These are phyloP conservation scores for Papilio helenus DNA, from an alignment of 1,140 invertebrate species.

Conservation along the genomic window DNA sequence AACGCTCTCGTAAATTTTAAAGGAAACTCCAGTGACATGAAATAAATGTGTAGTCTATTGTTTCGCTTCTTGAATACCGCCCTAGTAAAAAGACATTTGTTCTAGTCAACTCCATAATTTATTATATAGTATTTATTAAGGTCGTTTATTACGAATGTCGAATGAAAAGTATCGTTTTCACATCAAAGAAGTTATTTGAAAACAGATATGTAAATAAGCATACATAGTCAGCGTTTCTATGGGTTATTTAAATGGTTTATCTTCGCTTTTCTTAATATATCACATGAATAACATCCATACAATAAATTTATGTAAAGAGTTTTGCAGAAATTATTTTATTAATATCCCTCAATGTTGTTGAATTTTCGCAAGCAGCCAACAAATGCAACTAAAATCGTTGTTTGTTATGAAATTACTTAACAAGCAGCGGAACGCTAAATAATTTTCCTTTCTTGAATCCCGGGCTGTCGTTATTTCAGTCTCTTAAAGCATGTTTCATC, in stretches of 20 bases:
- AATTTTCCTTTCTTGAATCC: slow-evolving; percentile 24
- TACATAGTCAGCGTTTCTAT: background rate
- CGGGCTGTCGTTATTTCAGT: slow-evolving; percentile 19
- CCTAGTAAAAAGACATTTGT: slow-evolving; percentile 24
- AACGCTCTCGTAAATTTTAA: slow-evolving; percentile 21
- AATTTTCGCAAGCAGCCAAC: background rate
- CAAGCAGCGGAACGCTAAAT: slow-evolving; percentile 5
- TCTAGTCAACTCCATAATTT: slow-evolving; percentile 24
- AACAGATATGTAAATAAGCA: background rate
- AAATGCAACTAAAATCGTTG: slow-evolving; percentile 10
- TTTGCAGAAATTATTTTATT: no score
- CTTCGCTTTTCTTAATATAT: no score
- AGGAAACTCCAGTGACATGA: slow-evolving; percentile 20
- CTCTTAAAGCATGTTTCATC: slow-evolving; percentile 16
- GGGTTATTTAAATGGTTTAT: no score
- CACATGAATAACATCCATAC: no score
- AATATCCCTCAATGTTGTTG: background rate
- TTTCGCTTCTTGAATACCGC: slow-evolving; percentile 17
- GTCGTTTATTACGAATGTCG: slow-evolving; percentile 2
- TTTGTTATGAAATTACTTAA: slow-evolving; percentile 19
- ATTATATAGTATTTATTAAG: slow-evolving; percentile 23
- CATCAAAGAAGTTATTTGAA: background rate
- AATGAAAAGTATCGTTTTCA: background rate
- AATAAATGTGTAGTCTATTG: slow-evolving; percentile 29
- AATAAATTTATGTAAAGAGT: no score